Base-by-base conservation (phyloP, 2,888 invertebrate species). In the Ichneumoninae sp. region DNA sequence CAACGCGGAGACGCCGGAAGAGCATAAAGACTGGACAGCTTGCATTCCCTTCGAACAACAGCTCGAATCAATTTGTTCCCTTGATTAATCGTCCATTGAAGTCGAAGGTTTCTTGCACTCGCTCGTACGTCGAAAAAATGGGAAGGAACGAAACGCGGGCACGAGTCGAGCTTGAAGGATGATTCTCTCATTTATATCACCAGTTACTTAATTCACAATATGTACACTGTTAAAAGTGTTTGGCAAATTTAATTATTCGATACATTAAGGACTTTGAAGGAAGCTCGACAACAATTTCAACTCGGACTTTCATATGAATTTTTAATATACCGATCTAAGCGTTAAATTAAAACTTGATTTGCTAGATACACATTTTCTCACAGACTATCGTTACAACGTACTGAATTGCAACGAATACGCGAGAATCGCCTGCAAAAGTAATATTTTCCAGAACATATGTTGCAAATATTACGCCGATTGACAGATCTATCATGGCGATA, bases 21-120 rank as follows among this genome's bases (percentile, higher is more conserved):
- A 40, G 40, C 40, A 10, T 40, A 40, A 40, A 40, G 40, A 10
- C 10, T 10, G 40, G 40, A 40, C 40, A 40, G 54, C 8, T 57
- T 13, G 5, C 36, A 33, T 30, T 16, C 30, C n/a, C 50, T 76
- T 65, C 33, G 47, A 19, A 52, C 13, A 79, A 66, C 81, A 79
- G 68, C 54, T 83, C 71, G 76, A 76, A 86, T 84, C 79, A 83
- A 86, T 84, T 79, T 78, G 80, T 82, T 82, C 70, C 57, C 75
- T 78, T 85, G 83, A 85, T 86, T 86, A 84, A 85, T 86, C 75
- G 85, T 85, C 76, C 75, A 69, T 65, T 75, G 76, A 71, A 77
- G 71, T 69, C 68, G 57, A 65, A 65, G 77, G 50, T 75, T 84
- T 83, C 72, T 79, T 79, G 60, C 82, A 66, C 62, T 44, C 52